Evolutionary conservation across 2,113 vertebrate species (phyloP), one percentile per base, ranked within the genome.

Genomic region (Delphinus delphis): DNA sequence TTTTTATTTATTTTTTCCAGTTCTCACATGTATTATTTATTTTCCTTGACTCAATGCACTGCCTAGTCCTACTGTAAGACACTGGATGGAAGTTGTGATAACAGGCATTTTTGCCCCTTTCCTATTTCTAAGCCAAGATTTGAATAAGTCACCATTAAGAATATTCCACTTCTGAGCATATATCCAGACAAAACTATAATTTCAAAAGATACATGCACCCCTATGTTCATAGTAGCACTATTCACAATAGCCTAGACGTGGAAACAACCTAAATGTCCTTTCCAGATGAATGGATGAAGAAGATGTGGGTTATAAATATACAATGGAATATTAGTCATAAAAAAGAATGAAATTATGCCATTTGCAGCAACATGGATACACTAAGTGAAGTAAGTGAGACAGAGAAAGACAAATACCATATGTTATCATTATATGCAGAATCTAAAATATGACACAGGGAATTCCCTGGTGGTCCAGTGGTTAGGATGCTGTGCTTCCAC

Each of bases 271-370:
- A 1, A 3, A 12, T 17, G 74, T 31, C 15, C 44, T 31, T 50
- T 5, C 0, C 1, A 17, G 44, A 31, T 50, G 44, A 33, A 2
- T 11, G 8, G 28, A 6, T 11, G 3, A 15, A 31, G 73, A 31
- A 11, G 9, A 20, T 0, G 44, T 0, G 5, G 74, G 11, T 28
- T 17, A 10, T 28, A 9, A 0, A 58, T 60, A 25, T 9, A 60
- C 58, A 60, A 10, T 60, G 5, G 44, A 77, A 33, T 12, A 20
- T 21, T 33, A 50, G 18, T 44, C 5, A 1, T 33, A 77, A 50
- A 25, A 33, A 50, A 50, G 74, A 20, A 11, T 12, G 44, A 12
- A 33, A 50, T 1, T 1, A 11, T 50, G 28, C 17, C 74, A 33
- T 5, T 50, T 21, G 28, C 9, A 3, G 28, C 44, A 77, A 74